A percentile compares a stretch with the other conserved stretches of the same genome.
These are phyloP conservation scores for Platerodrilus igneus DNA, from an alignment of 2,888 invertebrate genomes.

Conservation along the genomic window DNA sequence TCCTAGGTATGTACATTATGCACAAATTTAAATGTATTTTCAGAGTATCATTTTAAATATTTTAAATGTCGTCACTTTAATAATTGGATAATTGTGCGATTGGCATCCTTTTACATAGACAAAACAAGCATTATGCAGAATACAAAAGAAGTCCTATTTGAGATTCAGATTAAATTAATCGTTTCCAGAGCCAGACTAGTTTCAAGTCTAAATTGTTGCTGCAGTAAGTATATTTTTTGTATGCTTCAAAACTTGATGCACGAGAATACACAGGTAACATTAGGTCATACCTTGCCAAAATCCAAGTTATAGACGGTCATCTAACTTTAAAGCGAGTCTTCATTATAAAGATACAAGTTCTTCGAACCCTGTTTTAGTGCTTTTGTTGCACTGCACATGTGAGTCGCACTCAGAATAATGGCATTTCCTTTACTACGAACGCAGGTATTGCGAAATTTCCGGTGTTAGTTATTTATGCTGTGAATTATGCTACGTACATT, in stretches of 20 bases:
- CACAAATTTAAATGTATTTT: too few species aligned
- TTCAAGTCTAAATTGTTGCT: constrained; percentile 7
- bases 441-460: constrained; percentile 16
- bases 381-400: constrained; percentile 9
- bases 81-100: too few species aligned
- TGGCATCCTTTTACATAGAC: too few species aligned
- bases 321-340: constrained; percentile 3
- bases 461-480: too few species aligned
- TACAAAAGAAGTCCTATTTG: too few species aligned
- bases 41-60: too few species aligned
- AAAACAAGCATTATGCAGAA: too few species aligned
- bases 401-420: constrained; percentile 11
- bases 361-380: constrained; percentile 9
- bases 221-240: constrained; percentile 4
- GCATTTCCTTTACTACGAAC: constrained; percentile 16
- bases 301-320: constrained; percentile 10
- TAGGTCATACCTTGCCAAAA: constrained; percentile 16
- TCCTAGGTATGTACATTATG: too few species aligned
- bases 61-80: too few species aligned
- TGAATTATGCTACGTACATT: too few species aligned
- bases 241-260: constrained; percentile 14
- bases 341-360: constrained; percentile 10
- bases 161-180: too few species aligned
- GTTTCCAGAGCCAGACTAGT: constrained; percentile 10
- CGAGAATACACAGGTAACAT: constrained; percentile 14